phyloP scores from a whole-genome alignment of 2,113 vertebrate genomes.

The Ibidorhyncha struthersii region DNA sequence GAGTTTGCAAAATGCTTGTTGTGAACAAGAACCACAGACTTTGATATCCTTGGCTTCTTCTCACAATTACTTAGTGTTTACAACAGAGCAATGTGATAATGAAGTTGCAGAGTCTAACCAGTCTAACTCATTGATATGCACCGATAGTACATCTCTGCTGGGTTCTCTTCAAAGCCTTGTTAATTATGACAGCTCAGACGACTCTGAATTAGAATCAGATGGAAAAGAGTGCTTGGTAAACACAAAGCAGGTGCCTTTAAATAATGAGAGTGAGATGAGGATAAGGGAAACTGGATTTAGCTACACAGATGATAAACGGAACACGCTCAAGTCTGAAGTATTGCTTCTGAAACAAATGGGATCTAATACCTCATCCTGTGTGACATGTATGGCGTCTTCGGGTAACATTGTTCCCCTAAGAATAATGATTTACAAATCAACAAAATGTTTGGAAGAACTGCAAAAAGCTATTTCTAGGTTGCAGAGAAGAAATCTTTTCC shows the following conservation, averaged over 20 bases:
- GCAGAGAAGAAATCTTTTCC: conserved; percentile 86
- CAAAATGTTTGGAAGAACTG: conserved; percentile 80
- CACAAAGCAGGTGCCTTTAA: background rate
- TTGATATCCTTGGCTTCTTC: background rate
- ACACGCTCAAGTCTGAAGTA: background rate
- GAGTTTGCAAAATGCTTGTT: background rate
- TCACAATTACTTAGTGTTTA: background rate
- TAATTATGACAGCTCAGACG: conserved; percentile 87
- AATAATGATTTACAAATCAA: conserved; percentile 43
- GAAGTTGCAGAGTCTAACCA: background rate
- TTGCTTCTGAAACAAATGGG: background rate
- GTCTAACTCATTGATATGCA: background rate
- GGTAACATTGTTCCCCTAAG: background rate
- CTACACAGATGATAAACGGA: background rate
- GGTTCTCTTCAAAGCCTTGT: conserved; percentile 75
- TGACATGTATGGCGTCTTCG: background rate
- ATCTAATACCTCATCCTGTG: background rate
- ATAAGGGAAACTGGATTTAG: background rate
- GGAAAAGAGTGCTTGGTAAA: conserved; percentile 3
- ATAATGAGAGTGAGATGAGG: background rate
- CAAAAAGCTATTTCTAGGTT: conserved; percentile 80
- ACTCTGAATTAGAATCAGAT: conserved; percentile 78
- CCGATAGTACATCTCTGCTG: background rate
- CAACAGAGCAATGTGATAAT: background rate
- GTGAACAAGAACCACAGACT: background rate